Evolutionary conservation across 2,888 invertebrate genomes (phyloP).

Genomic region (Tridacna gigas): DNA sequence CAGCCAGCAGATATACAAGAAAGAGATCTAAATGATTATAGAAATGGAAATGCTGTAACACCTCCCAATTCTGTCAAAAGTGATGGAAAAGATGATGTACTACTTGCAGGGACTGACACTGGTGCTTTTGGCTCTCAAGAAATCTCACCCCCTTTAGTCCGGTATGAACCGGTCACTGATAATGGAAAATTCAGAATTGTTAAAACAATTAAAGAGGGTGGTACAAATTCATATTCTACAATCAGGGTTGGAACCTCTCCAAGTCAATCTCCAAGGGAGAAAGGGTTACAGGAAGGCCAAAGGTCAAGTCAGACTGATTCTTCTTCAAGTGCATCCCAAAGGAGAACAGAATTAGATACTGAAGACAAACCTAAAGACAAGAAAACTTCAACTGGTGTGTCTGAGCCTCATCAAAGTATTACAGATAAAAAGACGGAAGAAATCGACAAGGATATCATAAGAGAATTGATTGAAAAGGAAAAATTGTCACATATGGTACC

Average conservation of each 20-base stretch:
- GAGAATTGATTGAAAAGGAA: slow-evolving; percentile 33
- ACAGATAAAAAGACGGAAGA: not conserved
- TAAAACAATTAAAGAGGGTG: slow-evolving; percentile 55
- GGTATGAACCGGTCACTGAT: slow-evolving; percentile 58
- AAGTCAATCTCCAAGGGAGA: slow-evolving; percentile 49
- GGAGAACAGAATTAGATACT: not conserved
- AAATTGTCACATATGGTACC: slow-evolving; percentile 35
- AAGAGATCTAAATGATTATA: not conserved
- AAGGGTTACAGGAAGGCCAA: slow-evolving; percentile 18
- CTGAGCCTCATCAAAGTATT: not conserved
- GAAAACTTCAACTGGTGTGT: not conserved
- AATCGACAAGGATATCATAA: slow-evolving; percentile 14
- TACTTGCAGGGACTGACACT: not conserved
- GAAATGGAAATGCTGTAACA: slow-evolving; percentile 4
- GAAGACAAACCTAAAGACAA: not conserved
- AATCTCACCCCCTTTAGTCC: slow-evolving; percentile 56
- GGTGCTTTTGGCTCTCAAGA: not conserved
- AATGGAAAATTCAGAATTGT: slow-evolving; percentile 65
- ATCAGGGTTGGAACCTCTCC: slow-evolving; percentile 53
- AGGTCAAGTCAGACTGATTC: not conserved
- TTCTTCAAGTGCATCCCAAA: not conserved
- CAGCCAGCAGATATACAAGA: not conserved
- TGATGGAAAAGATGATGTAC: not conserved
- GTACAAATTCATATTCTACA: slow-evolving; percentile 28
- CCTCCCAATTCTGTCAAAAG: slow-evolving; percentile 1